Percentiles rank a stretch among this genome's conserved stretches.
Conservation (phyloP, 2,888 invertebrate species). For the Caenorhabditis imperialis region DNA sequence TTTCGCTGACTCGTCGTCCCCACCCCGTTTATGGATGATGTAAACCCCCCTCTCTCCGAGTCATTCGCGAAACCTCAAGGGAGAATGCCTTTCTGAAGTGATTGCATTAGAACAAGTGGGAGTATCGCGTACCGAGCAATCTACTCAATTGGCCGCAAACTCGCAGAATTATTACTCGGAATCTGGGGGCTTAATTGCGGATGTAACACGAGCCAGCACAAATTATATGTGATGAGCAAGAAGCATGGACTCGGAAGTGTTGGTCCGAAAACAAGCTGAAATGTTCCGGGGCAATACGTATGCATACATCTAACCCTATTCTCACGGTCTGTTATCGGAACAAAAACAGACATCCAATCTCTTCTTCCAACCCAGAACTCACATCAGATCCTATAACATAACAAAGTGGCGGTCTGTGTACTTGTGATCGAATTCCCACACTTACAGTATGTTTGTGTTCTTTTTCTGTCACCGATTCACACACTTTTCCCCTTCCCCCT, state of each 20-base stretch:
- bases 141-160: too few relatives aligned
- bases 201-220: too few relatives aligned
- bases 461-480: too few relatives aligned
- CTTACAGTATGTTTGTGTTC: not conserved
- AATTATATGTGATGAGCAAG: too few relatives aligned
- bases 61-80: slow-evolving; percentile 39
- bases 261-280: too few relatives aligned
- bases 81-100: slow-evolving; percentile 29
- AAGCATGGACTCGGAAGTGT: too few relatives aligned
- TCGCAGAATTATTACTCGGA: too few relatives aligned
- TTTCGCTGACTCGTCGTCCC: slow-evolving; percentile 28
- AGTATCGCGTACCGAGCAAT: slow-evolving; percentile 1
- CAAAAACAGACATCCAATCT: slow-evolving; percentile 29
- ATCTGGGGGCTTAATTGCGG: too few relatives aligned
- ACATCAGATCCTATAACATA: slow-evolving; percentile 2
- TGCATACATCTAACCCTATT: slow-evolving; percentile 4
- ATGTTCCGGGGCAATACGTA: slow-evolving; percentile 3
- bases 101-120: slow-evolving; percentile 52
- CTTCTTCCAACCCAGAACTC: slow-evolving; percentile 11
- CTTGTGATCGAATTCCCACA: slow-evolving; percentile 8
- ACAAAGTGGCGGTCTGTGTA: slow-evolving; percentile 3
- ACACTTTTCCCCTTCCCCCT: too few relatives aligned
- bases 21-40: slow-evolving; percentile 51
- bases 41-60: too few relatives aligned
- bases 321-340: slow-evolving; percentile 31